Evolutionary conservation across 2,113 vertebrate species (phyloP), one percentile per base, ranked within the genome.

Genomic region (Pelvicachromis taeniatus): DNA sequence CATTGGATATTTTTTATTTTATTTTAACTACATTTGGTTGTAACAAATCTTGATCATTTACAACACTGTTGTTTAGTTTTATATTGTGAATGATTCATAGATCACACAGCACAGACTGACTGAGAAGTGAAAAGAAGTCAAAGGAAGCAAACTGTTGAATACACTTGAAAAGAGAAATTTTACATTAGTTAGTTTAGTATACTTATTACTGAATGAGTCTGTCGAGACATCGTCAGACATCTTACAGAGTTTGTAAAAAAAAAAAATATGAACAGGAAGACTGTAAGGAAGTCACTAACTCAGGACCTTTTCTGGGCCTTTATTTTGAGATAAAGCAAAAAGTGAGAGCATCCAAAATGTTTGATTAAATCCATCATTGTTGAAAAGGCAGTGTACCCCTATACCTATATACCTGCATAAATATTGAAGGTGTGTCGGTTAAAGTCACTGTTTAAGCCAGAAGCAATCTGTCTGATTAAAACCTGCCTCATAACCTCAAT

Each of bases 361-460:
- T 42, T 31, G 21, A 40, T 58, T 10, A 23, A 58, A 42, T 78
- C 61, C 1, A 6, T 40, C n/a, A 38, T 38, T 70, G 40, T 17
- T 70, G 21, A 70, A 48, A 70, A 70, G 0, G 1, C 40, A 73
- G 23, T 73, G 0, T 19, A 14, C 42, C 68, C 5, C 3, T 0
- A 29, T 48, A 29, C 9, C 65, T 29, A 48, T 48, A 73, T 45
- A 48, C 21, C 9, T 73, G 0, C 42, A 50, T 9, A 73, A 50
- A 29, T 17, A 48, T 50, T 23, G 4, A 73, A 29, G 21, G 23
- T 45, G 23, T 19, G 23, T 29, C 4, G 4, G 42, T 73, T 14
- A 73, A 26, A 4, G 23, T 48, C 23, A 73, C 23, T 1, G 4
- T 48, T 48, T 48, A 29, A 73, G 26, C 23, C 68, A 73, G 23